Percentiles rank a stretch among this genome's conserved stretches.
Conservation (phyloP, 2,888 invertebrate genomes). For the Nasonia oneida region DNA sequence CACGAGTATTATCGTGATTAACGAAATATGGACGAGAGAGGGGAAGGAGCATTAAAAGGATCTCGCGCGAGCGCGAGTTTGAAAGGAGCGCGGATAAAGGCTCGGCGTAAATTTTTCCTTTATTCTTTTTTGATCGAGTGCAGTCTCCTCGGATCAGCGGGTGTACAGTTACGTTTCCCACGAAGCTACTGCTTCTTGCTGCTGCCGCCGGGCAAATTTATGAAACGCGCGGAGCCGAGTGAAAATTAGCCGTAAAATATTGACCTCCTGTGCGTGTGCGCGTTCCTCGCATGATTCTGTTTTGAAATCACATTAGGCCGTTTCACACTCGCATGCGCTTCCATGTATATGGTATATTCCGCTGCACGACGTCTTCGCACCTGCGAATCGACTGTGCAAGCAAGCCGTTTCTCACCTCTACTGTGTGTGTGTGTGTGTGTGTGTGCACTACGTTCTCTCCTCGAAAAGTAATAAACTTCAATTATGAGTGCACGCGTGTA, state of each 20-base stretch:
- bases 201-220: not conserved
- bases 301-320: not conserved
- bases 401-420: not conserved
- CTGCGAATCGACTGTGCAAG: not conserved
- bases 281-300: not conserved
- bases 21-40: constrained; percentile 1
- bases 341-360: no score
- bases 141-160: constrained; percentile 11
- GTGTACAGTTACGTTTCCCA: constrained; percentile 15
- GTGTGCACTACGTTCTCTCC: not conserved
- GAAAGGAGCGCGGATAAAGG: constrained; percentile 13
- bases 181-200: not conserved
- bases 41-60: not conserved
- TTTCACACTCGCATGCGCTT: constrained; percentile 11
- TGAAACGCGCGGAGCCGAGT: not conserved
- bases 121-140: constrained; percentile 13
- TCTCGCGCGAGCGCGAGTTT: not conserved
- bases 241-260: constrained; percentile 19
- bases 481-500: constrained; percentile 12
- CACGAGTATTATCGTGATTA: constrained; percentile 14
- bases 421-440: not conserved
- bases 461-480: constrained; percentile 19
- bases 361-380: not conserved
- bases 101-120: constrained; percentile 1
- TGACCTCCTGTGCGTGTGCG: not conserved